A percentile compares a stretch with the other conserved stretches of the same genome.
Evolutionary conservation across 1,140 invertebrate species (phyloP).

Genomic region (Diploscapter pachys): DNA sequence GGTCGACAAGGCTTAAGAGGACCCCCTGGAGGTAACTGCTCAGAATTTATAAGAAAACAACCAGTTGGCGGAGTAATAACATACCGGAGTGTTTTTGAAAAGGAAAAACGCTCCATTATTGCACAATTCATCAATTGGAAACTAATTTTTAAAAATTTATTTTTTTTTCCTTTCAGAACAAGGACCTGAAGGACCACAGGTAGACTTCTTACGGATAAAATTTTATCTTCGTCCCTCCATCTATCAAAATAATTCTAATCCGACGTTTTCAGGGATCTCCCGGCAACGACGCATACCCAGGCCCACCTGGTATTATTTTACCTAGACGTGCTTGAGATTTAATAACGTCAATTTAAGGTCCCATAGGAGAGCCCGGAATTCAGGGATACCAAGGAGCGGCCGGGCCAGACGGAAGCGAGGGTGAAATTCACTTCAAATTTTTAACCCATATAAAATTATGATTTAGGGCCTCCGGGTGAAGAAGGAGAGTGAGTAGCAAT

Average conservation of each 20-base stretch:
- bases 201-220: too few relatives aligned
- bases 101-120: neutral
- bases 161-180: neutral
- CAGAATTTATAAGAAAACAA: neutral
- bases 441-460: too few relatives aligned
- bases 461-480: conserved; percentile 32
- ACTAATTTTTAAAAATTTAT: conserved; percentile 4
- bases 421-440: conserved; percentile 10
- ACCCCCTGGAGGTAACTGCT: conserved; percentile 30
- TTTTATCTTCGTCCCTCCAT: too few relatives aligned
- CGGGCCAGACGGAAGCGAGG: conserved; percentile 43
- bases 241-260: conserved; percentile 3
- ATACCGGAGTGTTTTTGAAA: conserved; percentile 15
- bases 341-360: neutral
- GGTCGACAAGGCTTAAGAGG: conserved; percentile 37
- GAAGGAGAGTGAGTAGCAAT: neutral
- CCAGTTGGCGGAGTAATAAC: conserved; percentile 2
- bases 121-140: neutral
- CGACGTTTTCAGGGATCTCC: conserved; percentile 22
- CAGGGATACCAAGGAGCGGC: conserved; percentile 39
- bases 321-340: too few relatives aligned
- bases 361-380: conserved; percentile 37
- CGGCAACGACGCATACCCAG: conserved; percentile 37
- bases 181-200: conserved; percentile 20
- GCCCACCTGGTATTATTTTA: conserved; percentile 25